Percentiles rank a stretch among this genome's conserved stretches.
These are phyloP conservation scores for Hemiscyllium ocellatum DNA, from an alignment of 2,113 vertebrate species.

Conservation along the genomic window DNA sequence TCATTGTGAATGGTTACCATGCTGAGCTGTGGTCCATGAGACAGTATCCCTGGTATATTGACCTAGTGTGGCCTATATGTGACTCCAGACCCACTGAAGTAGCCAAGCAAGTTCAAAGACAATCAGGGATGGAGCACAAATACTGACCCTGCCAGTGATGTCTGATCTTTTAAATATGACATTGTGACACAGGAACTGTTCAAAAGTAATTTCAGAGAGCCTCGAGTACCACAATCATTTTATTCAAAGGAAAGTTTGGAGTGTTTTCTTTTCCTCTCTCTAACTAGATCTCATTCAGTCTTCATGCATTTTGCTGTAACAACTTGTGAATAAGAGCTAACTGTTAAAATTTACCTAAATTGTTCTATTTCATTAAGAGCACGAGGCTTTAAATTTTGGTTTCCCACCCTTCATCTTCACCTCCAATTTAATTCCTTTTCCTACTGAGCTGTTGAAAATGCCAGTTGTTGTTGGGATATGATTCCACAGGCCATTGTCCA, in stretches of 20 bases:
- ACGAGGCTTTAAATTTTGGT: background rate
- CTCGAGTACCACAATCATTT: background rate
- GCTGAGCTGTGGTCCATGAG: background rate
- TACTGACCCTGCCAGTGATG: no score
- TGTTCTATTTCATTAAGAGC: background rate
- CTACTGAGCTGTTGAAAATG: background rate
- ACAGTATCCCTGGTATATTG: background rate
- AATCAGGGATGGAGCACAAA: no score
- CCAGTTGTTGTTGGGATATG: background rate
- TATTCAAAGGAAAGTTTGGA: background rate
- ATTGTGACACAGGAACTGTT: no score
- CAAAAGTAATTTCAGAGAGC: background rate
- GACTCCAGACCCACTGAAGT: no score
- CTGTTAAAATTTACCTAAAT: background rate
- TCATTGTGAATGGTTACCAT: background rate
- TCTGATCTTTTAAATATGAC: no score
- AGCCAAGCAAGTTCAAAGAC: no score
- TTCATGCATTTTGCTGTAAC: background rate
- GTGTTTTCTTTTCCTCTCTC: background rate
- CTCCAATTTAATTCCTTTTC: background rate
- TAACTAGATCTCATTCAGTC: background rate
- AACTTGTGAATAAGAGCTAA: background rate
- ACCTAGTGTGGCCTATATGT: no score
- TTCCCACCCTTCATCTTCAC: background rate
- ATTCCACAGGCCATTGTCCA: background rate